These are phyloP conservation scores for Zoroaster sp. DNA, from an alignment of 53 echinoderm and acorn worm genomes.

Conservation along the genomic window DNA sequence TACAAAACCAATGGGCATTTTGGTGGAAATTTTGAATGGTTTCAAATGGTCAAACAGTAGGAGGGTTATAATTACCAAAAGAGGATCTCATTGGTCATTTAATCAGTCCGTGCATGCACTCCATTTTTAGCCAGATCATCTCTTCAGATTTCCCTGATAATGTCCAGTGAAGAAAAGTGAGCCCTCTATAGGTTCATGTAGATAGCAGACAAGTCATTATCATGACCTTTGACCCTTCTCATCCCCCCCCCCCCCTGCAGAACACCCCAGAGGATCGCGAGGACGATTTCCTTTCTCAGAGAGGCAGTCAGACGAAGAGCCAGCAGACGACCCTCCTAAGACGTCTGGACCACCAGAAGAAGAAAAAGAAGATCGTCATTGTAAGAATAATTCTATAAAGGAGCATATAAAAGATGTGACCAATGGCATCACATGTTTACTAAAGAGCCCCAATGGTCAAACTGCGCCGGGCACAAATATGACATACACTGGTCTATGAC, in stretches of 20 bases:
- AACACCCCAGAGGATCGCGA: background rate
- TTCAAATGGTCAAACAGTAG: background rate
- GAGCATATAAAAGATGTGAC: no score
- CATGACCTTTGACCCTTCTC: no score
- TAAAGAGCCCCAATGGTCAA: background rate
- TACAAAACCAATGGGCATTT: background rate
- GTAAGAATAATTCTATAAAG: slow-evolving; percentile 69
- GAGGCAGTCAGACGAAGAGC: background rate
- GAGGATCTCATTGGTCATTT: background rate
- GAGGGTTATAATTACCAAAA: background rate
- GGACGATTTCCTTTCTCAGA: background rate
- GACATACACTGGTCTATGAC: background rate
- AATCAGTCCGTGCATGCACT: no score
- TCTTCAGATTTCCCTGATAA: no score
- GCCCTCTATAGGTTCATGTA: background rate
- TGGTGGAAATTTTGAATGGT: background rate
- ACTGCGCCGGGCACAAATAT: background rate
- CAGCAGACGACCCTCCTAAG: background rate
- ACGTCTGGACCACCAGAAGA: slow-evolving; percentile 59
- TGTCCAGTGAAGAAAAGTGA: background rate
- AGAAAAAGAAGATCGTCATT: slow-evolving; percentile 85
- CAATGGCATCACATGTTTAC: no score
- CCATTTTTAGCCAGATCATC: no score
- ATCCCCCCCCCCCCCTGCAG: no score
- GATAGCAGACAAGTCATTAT: no score